A percentile compares a stretch with the other conserved stretches of the same genome.
phyloP scores from a whole-genome alignment of 2,797 vertebrate species.

The Pteronotus mesoamericanus region DNA sequence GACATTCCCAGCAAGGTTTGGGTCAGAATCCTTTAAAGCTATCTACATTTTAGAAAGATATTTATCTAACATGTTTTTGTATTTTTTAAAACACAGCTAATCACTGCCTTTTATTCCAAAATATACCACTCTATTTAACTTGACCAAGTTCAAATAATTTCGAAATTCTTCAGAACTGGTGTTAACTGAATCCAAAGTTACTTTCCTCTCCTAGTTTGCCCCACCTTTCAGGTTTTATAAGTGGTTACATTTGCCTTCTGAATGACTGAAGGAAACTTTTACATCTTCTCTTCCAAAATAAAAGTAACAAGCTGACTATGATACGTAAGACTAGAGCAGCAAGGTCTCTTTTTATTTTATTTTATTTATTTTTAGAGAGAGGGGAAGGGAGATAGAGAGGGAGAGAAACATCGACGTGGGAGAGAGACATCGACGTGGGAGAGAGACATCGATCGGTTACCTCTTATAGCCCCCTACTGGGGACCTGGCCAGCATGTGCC shows the following conservation, averaged over 20 bases:
- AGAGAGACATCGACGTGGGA: too few relatives aligned
- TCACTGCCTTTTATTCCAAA: conserved; percentile 14
- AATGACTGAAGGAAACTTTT: conserved; percentile 72
- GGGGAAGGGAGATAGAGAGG: too few relatives aligned
- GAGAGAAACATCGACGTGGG: too few relatives aligned
- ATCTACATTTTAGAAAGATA: conserved; percentile 21
- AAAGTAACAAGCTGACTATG: conserved; percentile 80
- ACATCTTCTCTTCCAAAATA: conserved; percentile 71
- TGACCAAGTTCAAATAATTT: conserved; percentile 4
- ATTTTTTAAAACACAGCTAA: not conserved
- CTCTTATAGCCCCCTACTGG: too few relatives aligned
- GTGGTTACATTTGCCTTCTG: conserved; percentile 69
- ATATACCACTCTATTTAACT: not conserved
- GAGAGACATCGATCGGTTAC: too few relatives aligned
- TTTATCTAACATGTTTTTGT: not conserved
- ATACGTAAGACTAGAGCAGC: conserved; percentile 73
- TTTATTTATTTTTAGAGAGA: too few relatives aligned
- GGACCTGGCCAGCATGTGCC: too few relatives aligned
- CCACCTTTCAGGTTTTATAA: conserved; percentile 73
- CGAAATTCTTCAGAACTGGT: not conserved
- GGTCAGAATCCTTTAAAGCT: conserved; percentile 19
- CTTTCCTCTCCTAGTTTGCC: conserved; percentile 47
- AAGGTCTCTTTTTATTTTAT: conserved; percentile 45
- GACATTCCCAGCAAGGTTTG: conserved; percentile 1
- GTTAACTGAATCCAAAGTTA: not conserved